phyloP scores from a whole-genome alignment of 2,888 invertebrate species.

The Noctua pronuba region DNA sequence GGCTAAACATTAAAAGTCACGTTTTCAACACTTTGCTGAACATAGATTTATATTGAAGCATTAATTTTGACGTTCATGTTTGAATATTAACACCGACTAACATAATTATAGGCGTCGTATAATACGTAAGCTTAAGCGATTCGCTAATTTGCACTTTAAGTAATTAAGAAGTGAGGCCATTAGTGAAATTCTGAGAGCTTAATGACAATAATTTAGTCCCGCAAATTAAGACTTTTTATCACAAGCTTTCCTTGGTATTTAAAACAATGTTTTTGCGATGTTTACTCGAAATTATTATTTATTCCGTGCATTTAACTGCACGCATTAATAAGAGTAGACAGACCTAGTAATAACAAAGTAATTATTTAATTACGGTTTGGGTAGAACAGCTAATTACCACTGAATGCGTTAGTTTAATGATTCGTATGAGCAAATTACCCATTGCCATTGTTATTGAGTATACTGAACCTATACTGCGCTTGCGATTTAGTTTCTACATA shows the following conservation, averaged over 20 bases:
- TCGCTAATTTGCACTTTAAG: constrained; percentile 40
- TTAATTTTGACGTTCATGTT: constrained; percentile 55
- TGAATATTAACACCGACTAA: constrained; percentile 52
- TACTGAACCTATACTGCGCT: neutral
- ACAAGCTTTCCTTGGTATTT: neutral
- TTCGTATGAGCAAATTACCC: constrained; percentile 16
- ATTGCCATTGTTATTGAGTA: constrained; percentile 7
- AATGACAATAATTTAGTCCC: constrained; percentile 27
- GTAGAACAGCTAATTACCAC: constrained; percentile 29
- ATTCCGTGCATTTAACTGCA: constrained; percentile 16
- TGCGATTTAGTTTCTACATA: neutral
- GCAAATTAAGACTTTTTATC: constrained; percentile 16
- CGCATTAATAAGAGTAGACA: constrained; percentile 4
- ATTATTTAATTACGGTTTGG: constrained; percentile 16
- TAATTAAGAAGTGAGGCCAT: constrained; percentile 31
- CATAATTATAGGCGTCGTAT: constrained; percentile 35
- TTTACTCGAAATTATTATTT: neutral
- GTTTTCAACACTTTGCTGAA: constrained; percentile 50
- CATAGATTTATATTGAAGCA: constrained; percentile 47
- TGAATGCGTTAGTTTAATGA: constrained; percentile 30
- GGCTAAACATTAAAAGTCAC: constrained; percentile 32
- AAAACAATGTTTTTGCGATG: constrained; percentile 5
- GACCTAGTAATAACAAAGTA: constrained; percentile 25
- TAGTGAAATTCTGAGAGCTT: constrained; percentile 35
- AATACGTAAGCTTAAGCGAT: constrained; percentile 50